These are phyloP conservation scores for Drosophila aldrichi DNA, from an alignment of 2,888 invertebrate species.

Conservation along the genomic window DNA sequence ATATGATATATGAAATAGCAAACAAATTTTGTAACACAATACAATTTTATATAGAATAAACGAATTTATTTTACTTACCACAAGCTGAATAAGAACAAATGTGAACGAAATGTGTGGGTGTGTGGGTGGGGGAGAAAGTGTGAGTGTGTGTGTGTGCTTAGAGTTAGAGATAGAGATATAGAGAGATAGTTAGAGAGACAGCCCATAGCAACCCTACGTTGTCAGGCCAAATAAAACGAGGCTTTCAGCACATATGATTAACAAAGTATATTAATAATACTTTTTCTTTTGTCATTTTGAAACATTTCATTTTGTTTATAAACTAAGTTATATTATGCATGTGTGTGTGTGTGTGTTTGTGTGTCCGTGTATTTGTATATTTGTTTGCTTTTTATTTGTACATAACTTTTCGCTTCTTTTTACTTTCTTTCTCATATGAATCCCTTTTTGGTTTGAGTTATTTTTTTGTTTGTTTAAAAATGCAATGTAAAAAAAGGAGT, in stretches of 20 bases:
- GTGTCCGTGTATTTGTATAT: constrained; percentile 21
- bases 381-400: constrained; percentile 64
- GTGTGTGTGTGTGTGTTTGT: constrained; percentile 29
- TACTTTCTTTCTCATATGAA: constrained; percentile 84
- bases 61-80: constrained; percentile 67
- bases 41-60: constrained; percentile 20
- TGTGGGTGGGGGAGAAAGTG: constrained; percentile 5
- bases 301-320: constrained; percentile 63
- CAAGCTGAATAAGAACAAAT: constrained; percentile 29
- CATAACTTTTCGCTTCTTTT: constrained; percentile 83
- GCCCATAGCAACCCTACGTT: constrained; percentile 41
- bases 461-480: constrained; percentile 39
- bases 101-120: constrained; percentile 22
- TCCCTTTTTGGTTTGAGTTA: constrained; percentile 75
- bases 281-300: constrained; percentile 41
- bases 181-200: constrained; percentile 3
- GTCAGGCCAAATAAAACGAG: constrained; percentile 54
- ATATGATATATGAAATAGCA: constrained; percentile 11
- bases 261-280: constrained; percentile 50
- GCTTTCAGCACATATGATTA: constrained; percentile 26
- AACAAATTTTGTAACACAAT: constrained; percentile 39
- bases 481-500: constrained; percentile 84
- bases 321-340: constrained; percentile 59
- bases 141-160: constrained; percentile 19
- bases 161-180: constrained; percentile 15